phyloP scores from a whole-genome alignment of 1,140 invertebrate species.

The Listronotus bonariensis region DNA sequence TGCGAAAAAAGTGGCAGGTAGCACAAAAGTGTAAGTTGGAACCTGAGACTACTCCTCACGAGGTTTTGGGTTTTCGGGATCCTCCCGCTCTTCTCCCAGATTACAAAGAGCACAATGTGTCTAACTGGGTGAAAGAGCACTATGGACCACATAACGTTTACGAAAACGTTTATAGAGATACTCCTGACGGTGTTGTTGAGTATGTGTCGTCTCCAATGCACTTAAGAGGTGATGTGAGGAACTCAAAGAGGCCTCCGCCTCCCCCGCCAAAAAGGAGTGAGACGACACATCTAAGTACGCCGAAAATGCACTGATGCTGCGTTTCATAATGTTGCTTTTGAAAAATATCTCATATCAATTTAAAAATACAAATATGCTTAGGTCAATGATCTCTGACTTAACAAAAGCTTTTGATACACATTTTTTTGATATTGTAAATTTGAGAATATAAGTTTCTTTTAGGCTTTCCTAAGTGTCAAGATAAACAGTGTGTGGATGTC shows the following conservation, averaged over 20 bases:
- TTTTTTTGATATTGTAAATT: too few relatives aligned
- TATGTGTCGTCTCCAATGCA: conserved; percentile 57
- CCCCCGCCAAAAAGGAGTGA: conserved; percentile 79
- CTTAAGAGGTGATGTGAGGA: conserved; percentile 34
- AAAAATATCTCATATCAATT: conserved; percentile 36
- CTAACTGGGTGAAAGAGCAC: conserved; percentile 89
- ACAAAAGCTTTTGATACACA: too few relatives aligned
- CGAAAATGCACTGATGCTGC: conserved; percentile 51
- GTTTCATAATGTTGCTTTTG: conserved; percentile 38
- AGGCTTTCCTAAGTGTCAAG: too few relatives aligned
- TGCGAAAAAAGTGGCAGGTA: conserved; percentile 93
- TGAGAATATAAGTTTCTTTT: too few relatives aligned
- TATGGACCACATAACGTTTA: conserved; percentile 72
- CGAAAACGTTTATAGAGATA: conserved; percentile 64
- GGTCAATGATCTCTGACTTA: too few relatives aligned
- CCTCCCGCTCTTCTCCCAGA: conserved; percentile 68
- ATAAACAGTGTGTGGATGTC: too few relatives aligned
- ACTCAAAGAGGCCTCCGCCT: conserved; percentile 64
- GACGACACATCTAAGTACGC: conserved; percentile 70
- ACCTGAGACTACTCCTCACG: conserved; percentile 82
- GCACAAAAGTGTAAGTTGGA: conserved; percentile 89
- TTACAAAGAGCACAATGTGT: conserved; percentile 81
- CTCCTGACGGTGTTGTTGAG: conserved; percentile 55
- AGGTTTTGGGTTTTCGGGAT: conserved; percentile 87
- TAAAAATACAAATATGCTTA: not conserved